Base-by-base conservation (phyloP, 2,888 invertebrate genomes). In the Agrypnus murinus region DNA sequence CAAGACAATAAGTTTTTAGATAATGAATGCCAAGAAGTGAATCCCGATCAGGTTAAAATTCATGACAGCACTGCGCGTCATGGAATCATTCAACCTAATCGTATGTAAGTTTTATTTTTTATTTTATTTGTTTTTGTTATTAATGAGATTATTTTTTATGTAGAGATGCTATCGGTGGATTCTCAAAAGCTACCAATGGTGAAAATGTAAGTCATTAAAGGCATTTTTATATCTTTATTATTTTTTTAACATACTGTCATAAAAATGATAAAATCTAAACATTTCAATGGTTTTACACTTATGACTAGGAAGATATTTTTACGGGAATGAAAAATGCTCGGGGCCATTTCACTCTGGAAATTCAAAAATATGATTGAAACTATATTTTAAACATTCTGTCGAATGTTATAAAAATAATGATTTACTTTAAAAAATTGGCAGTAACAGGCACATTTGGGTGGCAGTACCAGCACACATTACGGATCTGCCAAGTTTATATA, bases 21-120 rank as follows among this genome's bases (percentile, higher is more conserved):
- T 68, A 82, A 84, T 25, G 88, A 90, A 75, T 90, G 90, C 79
- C 91, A 92, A 81, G 93, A 93, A 86, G 92, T 95, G 79, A 92
- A 93, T 82, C 91, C 93, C 7, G 90, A 90, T 57, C 92, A 94
- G 88, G 93, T 94, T 77, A 91, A 92, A 79, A 92, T 93, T 78
- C 94, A 94, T 81, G 93, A 94, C 82, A 92, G 92, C 82, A 92
- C 92, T 0, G 89, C 93, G 34, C 90, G 93, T 83, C 87, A 89
- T 80, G 90, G 91, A 45, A 88, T 91, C 78, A 92, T 92, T 81
- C 91, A 91, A 68, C 75, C 79, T 2, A 72, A 71, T 38, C 77
- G 77, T 66, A 70, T 77, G 82, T 83, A 79, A 85, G 86, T 79
- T 62, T 32, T 15, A n/a, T n/a, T n/a, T n/a, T n/a, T n/a, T n/a